Percentiles rank a stretch among this genome's conserved stretches.
Conservation (phyloP, 2,888 invertebrate genomes). For the Lathronympha strigana region DNA sequence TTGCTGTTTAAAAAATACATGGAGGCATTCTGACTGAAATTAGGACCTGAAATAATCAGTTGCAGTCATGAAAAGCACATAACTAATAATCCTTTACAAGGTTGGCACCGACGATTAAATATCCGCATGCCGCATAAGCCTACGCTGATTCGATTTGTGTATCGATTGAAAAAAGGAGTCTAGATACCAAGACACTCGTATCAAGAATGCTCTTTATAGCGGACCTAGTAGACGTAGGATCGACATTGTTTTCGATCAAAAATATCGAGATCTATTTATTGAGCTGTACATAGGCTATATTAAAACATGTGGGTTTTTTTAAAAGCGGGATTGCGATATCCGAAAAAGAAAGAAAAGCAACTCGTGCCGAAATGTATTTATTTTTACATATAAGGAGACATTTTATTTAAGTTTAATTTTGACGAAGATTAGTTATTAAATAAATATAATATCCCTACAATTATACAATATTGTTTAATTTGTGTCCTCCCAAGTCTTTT, state of each 20-base stretch:
- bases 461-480: neutral
- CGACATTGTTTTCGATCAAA: neutral
- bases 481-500: neutral
- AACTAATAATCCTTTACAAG: neutral
- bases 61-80: conserved; percentile 7
- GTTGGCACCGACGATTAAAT: conserved; percentile 5
- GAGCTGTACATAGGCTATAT: neutral
- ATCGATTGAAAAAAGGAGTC: too few species aligned
- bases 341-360: neutral
- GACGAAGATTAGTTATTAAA: neutral
- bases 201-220: conserved; percentile 3
- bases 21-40: neutral
- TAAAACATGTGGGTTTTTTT: neutral
- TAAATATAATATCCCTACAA: neutral
- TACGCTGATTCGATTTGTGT: neutral
- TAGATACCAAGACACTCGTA: conserved; percentile 1
- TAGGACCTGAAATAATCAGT: conserved; percentile 9
- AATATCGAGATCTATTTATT: conserved; percentile 2
- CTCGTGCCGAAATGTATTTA: neutral
- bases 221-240: neutral
- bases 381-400: neutral
- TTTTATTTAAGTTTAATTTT: neutral
- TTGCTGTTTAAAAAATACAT: conserved; percentile 6
- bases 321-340: neutral
- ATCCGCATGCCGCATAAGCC: conserved; percentile 14